These are phyloP conservation scores for Anisognathus igniventris DNA, from an alignment of 2,797 vertebrate species.

Conservation along the genomic window DNA sequence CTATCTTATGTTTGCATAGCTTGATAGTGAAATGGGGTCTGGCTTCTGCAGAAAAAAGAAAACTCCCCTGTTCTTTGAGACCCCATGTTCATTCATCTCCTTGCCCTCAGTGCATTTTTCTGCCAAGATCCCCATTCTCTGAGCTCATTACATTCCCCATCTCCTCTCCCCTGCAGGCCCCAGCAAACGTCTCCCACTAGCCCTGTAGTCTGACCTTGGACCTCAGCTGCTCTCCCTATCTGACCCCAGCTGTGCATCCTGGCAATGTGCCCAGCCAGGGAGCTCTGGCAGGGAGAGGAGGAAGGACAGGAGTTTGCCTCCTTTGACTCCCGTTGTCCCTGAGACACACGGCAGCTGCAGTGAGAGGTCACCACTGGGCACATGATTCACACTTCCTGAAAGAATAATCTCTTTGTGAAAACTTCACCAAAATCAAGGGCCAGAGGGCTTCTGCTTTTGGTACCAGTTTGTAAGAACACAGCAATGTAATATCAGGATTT, in stretches of 20 bases:
- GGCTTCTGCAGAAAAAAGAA: background rate
- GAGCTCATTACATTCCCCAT: conserved; percentile 14
- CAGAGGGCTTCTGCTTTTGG: background rate
- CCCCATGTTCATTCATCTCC: conserved; percentile 5
- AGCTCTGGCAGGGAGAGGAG: background rate
- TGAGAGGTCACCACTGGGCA: background rate
- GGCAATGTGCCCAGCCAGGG: background rate
- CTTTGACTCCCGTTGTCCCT: background rate
- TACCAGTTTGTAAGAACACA: background rate
- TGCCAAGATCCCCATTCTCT: background rate
- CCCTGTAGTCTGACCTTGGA: conserved; percentile 40
- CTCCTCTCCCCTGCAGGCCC: conserved; percentile 65
- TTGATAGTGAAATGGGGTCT: background rate
- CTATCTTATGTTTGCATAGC: background rate
- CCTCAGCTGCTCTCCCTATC: conserved; percentile 10
- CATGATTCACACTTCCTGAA: background rate
- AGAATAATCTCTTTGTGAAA: background rate
- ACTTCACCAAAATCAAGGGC: background rate
- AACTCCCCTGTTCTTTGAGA: background rate
- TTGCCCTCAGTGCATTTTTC: conserved; percentile 14
- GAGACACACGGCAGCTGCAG: background rate
- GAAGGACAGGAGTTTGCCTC: background rate
- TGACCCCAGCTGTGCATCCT: conserved; percentile 41
- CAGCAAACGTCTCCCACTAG: conserved; percentile 43
- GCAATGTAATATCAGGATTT: background rate